Base-by-base conservation (phyloP, 1,140 invertebrate species). In the Cheumatopsyche charites region DNA sequence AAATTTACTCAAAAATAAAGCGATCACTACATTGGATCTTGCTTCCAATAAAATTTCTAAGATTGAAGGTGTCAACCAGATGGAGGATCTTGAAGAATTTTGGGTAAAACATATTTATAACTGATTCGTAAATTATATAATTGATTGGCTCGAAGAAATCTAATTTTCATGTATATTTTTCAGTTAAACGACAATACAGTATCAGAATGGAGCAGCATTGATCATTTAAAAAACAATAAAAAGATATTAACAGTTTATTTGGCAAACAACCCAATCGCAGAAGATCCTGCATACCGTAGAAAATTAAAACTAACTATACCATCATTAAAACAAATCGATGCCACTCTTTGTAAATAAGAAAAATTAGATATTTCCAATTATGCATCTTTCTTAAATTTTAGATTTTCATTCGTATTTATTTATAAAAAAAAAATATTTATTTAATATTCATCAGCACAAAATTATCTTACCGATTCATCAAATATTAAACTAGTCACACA, bases 111-210 rank as follows among this genome's bases (percentile, higher is more conserved):
- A 36, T 45, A 43, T 15, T 42, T 65, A 6, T 49, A 45, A 25
- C 17, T 23, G 1, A 15, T 67, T 4, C 23, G 11, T 3, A 21
- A 47, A 47, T 67, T 25, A 15, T 29, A 21, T 67, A 17, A 1
- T 21, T 69, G 23, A 7, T 62, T 73, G 13, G n/a, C n/a, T n/a
- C n/a, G n/a, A n/a, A n/a, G n/a, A n/a, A n/a, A n/a, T 47, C 26
- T 71, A 26, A 17, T 55, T 36, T 11, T 68, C 29, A 15, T 17
- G n/a, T 55, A 21, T 63, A 72, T 77, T 71, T 82, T 90, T 71
- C 81, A 97, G 94, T 85, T 97, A 58, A 99, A 99, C 81, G 90
- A 98, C 79, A 99, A 99, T 83, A 84, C 90, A 78, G 89, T 99
- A 52, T 84, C 88, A 62, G 90, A 94, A 55, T 99, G 96, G 96